Evolutionary conservation across 2,888 invertebrate genomes (phyloP).

Genomic region (Caenorhabditis becei): DNA sequence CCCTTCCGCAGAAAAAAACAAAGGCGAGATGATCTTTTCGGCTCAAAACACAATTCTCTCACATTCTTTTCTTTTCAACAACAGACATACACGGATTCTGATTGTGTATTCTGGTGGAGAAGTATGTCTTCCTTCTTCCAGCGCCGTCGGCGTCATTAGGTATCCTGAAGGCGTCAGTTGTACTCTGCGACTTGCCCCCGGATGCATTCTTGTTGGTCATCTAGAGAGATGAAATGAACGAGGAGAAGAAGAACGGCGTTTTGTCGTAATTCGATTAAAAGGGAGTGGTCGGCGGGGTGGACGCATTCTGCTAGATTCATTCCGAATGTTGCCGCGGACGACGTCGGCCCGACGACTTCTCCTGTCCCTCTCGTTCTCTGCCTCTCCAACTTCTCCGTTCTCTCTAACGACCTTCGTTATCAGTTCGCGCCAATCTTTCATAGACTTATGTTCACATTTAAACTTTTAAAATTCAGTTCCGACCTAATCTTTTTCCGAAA

Average conservation of each 20-base stretch:
- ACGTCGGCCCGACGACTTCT: neutral
- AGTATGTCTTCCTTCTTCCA: too few species aligned
- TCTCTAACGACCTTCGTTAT: neutral
- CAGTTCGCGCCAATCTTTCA: neutral
- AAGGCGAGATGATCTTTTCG: neutral
- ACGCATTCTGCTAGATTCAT: constrained; percentile 9
- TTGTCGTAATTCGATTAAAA: constrained; percentile 54
- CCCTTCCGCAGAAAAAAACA: neutral
- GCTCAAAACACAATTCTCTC: constrained; percentile 32
- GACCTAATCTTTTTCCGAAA: too few species aligned
- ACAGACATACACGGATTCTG: neutral
- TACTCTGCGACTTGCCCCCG: neutral
- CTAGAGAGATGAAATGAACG: constrained; percentile 14
- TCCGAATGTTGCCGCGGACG: constrained; percentile 31
- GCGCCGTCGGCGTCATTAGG: constrained; percentile 20
- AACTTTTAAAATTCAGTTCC: too few species aligned
- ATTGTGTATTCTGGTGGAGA: constrained; percentile 39
- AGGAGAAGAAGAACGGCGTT: constrained; percentile 30
- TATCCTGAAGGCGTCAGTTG: constrained; percentile 25
- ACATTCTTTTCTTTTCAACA: neutral
- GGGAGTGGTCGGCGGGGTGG: constrained; percentile 35
- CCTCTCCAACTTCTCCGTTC: neutral
- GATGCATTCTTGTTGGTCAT: constrained; percentile 24
- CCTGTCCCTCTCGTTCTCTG: neutral
- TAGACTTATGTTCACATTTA: neutral